Evolutionary conservation across 2,797 vertebrate species (phyloP), one percentile per base, ranked within the genome.

Genomic region (Labroides dimidiatus): DNA sequence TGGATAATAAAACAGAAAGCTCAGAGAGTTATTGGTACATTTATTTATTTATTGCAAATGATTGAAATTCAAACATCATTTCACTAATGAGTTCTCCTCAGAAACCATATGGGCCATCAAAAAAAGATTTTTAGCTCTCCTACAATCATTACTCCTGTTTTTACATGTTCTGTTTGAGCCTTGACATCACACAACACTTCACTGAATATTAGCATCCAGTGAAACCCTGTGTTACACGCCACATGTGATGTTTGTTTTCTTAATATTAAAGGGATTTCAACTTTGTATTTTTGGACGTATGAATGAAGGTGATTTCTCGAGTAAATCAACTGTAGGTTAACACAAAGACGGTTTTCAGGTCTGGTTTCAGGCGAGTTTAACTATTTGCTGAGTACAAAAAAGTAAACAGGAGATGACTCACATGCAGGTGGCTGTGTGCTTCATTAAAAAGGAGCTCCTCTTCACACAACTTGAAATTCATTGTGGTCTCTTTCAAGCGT

Each of bases 341-440:
- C n/a, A 71, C 15, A 51, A 53, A 27, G 30, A 43, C 27, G 57
- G 45, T 52, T 72, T 58, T 43, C 57, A 43, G 27, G 30, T 70
- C 21, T 57, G 17, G 42, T 70, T 66, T 65, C 62, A 43, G 17
- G 12, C 15, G 44, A 45, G 30, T 56, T 48, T 67, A 42, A 62
- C 20, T 57, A 52, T 68, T 64, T 36, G 62, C 60, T 69, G 33
- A 23, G 37, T 51, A 30, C 39, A 45, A 52, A 51, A 39, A 19
- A 82, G 48, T 58, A 59, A 64, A 50, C 24, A 78, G 30, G 23
- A 64, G 64, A 72, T 75, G 77, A 85, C 14, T 78, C 73, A 77
- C 14, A 6, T 42, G 53, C 36, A 48, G 4, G 59, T 69, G 74
- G 73, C 71, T 42, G 77, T 75, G 36, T 9, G 27, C 43, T 53